Evolutionary conservation across 1,140 invertebrate genomes (phyloP).

Genomic region (Cyclina sinensis): DNA sequence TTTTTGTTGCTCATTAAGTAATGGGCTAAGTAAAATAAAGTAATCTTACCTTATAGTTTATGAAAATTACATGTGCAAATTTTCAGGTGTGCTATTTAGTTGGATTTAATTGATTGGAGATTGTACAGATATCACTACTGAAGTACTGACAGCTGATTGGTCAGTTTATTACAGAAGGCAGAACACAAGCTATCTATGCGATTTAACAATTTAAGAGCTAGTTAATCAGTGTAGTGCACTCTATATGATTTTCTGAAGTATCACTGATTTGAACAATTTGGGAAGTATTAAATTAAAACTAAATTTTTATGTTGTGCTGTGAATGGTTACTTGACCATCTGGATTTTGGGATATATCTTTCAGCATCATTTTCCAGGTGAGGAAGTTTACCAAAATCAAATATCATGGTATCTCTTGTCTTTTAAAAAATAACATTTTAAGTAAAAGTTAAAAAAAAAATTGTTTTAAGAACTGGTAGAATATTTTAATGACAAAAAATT

Average conservation of each 20-base stretch:
- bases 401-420: too few relatives aligned
- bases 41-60: background rate
- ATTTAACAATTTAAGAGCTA: constrained; percentile 35
- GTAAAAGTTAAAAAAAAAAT: too few relatives aligned
- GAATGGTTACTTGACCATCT: too few relatives aligned
- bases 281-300: background rate
- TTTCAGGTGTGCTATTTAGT: background rate
- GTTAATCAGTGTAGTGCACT: constrained; percentile 3
- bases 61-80: background rate
- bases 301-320: too few relatives aligned
- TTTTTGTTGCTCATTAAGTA: background rate
- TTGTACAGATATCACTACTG: background rate
- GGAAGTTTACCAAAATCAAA: too few relatives aligned
- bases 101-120: constrained; percentile 50
- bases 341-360: too few relatives aligned
- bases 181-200: constrained; percentile 20
- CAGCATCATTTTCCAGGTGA: too few relatives aligned
- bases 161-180: constrained; percentile 10
- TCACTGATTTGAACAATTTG: background rate
- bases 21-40: constrained; percentile 17
- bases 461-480: too few relatives aligned
- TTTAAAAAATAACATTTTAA: too few relatives aligned
- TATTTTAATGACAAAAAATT: too few relatives aligned
- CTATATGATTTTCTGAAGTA: background rate
- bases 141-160: constrained; percentile 43